phyloP scores from a whole-genome alignment of 1,140 invertebrate species.

The Drosophila malerkotliana region DNA sequence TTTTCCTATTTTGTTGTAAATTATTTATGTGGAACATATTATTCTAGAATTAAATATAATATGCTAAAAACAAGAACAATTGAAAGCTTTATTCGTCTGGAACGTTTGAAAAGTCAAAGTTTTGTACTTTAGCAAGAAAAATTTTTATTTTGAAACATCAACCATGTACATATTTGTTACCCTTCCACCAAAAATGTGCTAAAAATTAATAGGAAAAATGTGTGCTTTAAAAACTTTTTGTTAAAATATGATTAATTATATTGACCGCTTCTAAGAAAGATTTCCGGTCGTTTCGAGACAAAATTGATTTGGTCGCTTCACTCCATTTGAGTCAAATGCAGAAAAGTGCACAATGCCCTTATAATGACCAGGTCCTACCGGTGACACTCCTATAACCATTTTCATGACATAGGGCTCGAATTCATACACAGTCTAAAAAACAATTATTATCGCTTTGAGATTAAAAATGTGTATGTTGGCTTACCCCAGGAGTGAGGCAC shows the following conservation, averaged over 20 bases:
- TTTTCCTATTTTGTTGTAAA: slow-evolving; percentile 19
- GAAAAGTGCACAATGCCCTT: not conserved
- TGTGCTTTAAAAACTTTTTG: not conserved
- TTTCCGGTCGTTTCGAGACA: slow-evolving; percentile 3
- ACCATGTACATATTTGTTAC: not conserved
- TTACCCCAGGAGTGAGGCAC: slow-evolving; percentile 7
- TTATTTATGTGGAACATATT: slow-evolving; percentile 10
- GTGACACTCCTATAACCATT: not conserved
- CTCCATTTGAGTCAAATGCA: not conserved
- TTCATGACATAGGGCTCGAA: not conserved
- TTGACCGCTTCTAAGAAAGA: not conserved
- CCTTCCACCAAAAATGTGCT: slow-evolving; percentile 1
- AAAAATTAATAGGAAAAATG: not conserved
- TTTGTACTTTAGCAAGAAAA: not conserved
- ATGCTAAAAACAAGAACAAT: not conserved
- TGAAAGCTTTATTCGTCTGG: not conserved
- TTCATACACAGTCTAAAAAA: not conserved
- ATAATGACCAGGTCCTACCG: not conserved
- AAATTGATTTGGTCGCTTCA: not conserved
- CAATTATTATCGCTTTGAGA: not conserved
- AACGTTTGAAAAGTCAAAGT: not conserved
- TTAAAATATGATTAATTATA: not conserved
- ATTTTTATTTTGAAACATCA: not conserved
- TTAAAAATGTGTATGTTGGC: not conserved
- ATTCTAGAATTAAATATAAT: not conserved